These are phyloP conservation scores for Ciconia stormi DNA, from an alignment of 2,113 vertebrate genomes.

Conservation along the genomic window DNA sequence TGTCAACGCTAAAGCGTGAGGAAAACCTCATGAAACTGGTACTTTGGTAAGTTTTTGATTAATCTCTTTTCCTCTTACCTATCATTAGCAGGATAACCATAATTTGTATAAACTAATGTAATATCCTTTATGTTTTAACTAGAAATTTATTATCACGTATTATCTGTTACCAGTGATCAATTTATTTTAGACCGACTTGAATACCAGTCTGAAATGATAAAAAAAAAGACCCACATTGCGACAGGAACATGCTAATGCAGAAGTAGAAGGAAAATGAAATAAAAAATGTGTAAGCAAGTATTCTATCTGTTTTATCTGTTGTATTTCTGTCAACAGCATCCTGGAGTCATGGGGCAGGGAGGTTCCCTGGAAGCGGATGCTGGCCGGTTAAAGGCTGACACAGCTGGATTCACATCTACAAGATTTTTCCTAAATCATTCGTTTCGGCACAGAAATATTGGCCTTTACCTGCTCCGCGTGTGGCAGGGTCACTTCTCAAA, in stretches of 20 bases:
- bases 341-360: background rate
- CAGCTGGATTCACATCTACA: background rate
- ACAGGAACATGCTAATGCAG: background rate
- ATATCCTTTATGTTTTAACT: background rate
- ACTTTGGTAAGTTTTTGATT: conserved; percentile 8
- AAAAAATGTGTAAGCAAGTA: background rate
- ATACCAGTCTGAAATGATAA: background rate
- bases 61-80: background rate
- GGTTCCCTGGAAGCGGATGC: background rate
- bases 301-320: background rate
- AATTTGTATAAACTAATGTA: background rate
- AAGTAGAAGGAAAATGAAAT: background rate
- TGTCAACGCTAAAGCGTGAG: background rate
- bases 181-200: background rate
- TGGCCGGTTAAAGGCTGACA: background rate
- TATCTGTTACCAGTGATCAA: background rate
- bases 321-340: background rate
- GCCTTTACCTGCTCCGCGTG: background rate
- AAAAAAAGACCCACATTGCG: background rate
- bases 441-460: background rate
- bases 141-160: background rate
- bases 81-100: background rate
- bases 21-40: background rate
- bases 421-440: background rate
- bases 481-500: background rate